These are phyloP conservation scores for Leucoraja erinaceus DNA, from an alignment of 2,113 vertebrate genomes.

Conservation along the genomic window DNA sequence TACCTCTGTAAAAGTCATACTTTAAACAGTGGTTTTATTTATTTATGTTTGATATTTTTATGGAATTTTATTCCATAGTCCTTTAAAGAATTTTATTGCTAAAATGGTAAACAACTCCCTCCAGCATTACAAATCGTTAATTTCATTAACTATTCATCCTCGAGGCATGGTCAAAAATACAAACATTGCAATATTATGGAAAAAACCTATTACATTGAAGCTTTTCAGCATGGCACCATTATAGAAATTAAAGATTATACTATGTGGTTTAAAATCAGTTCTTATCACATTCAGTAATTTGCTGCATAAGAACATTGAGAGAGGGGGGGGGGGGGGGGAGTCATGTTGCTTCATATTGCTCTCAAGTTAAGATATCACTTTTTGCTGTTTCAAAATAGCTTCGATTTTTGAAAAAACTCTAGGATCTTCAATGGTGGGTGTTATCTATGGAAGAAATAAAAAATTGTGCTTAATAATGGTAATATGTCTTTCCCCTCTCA, in stretches of 20 bases:
- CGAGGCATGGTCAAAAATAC: not conserved
- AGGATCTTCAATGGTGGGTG: conserved; percentile 86
- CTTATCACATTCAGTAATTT: no score
- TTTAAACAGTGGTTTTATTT: not conserved
- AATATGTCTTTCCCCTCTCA: not conserved
- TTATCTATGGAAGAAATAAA: conserved; percentile 60
- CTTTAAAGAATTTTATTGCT: not conserved
- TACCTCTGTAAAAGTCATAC: not conserved
- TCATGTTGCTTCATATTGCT: not conserved
- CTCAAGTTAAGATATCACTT: not conserved
- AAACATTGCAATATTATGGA: not conserved
- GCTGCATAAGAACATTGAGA: no score
- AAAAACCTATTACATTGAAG: not conserved
- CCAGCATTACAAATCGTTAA: no score
- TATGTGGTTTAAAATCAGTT: not conserved
- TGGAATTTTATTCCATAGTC: not conserved
- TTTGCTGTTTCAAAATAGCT: conserved; percentile 56
- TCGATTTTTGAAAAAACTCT: conserved; percentile 75
- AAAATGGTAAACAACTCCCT: not conserved
- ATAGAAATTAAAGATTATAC: not conserved
- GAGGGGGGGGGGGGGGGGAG: no score
- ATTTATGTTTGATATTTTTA: not conserved
- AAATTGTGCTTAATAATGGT: not conserved
- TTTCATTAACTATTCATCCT: not conserved
- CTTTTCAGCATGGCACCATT: not conserved